A percentile compares a stretch with the other conserved stretches of the same genome.
Evolutionary conservation across 2,797 vertebrate genomes (phyloP).

Genomic region (Enteromius thamalakanensis): DNA sequence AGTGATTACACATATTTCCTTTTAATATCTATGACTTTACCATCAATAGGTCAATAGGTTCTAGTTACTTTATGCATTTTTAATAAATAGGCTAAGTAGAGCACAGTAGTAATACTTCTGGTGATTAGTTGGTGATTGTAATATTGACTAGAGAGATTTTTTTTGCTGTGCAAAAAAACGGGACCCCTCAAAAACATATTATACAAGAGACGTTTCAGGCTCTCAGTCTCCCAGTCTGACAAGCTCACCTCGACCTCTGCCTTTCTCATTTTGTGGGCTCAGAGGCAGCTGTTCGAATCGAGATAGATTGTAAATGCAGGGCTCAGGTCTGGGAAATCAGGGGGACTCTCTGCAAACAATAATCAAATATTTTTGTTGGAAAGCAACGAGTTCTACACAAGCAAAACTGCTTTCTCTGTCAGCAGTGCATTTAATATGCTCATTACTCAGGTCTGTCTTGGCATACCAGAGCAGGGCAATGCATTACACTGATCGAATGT

Average conservation of each 20-base stretch:
- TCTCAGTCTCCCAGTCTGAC: neutral
- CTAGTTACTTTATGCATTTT: neutral
- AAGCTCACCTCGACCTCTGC: constrained; percentile 12
- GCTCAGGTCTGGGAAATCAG: constrained; percentile 63
- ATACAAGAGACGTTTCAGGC: neutral
- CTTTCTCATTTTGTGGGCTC: constrained; percentile 31
- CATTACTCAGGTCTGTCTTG: constrained; percentile 72
- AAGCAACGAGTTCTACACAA: constrained; percentile 60
- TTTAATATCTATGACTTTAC: neutral
- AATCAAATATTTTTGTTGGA: constrained; percentile 79
- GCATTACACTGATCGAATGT: constrained; percentile 62
- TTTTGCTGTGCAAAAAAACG: neutral
- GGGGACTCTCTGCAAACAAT: constrained; percentile 73
- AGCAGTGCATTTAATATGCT: constrained; percentile 72
- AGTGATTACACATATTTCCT: neutral
- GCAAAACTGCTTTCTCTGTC: constrained; percentile 70
- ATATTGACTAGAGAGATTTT: neutral
- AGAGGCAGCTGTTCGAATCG: constrained; percentile 27
- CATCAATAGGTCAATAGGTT: neutral
- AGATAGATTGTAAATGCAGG: constrained; percentile 62
- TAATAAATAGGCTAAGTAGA: constrained; percentile 5
- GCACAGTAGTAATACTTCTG: neutral
- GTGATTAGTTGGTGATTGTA: neutral
- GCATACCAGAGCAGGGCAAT: constrained; percentile 61
- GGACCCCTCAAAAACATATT: neutral